Evolutionary conservation across 2,113 vertebrate genomes (phyloP), one percentile per base, ranked within the genome.

Genomic region (Scomber japonicus): DNA sequence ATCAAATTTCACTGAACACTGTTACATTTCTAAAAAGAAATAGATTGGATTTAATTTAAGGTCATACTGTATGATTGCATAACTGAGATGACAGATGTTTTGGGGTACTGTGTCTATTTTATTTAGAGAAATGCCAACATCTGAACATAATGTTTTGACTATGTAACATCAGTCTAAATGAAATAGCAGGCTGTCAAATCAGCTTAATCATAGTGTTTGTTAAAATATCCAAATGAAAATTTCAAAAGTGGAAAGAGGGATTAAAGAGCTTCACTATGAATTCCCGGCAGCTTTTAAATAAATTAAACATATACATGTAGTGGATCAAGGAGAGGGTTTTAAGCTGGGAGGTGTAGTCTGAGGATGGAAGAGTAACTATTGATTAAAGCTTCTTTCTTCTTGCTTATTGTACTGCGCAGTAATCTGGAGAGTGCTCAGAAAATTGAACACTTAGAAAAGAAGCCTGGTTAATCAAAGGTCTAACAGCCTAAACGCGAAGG

Each of bases 401-500:
- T 62, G 14, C 31, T 49, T 60, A 27, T 24, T 55, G 53, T 21
- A 55, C 49, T 68, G 56, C 35, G 14, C 4, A 2, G 14, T 62
- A 44, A 59, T 74, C 11, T 13, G 17, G n/a, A 76, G 67, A 44
- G 49, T 17, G 50, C 35, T 75, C 51, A 0, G 0, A 44, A 63
- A 62, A 75, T 11, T 60, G 49, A 62, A 57, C 27, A 72, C 3
- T 50, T 2, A 48, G 1, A 27, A 64, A 46, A 16, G 11, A 55
- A 46, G 27, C n/a, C 13, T 45, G 27, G 61, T 75, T 75, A 77
- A 83, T 77, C 46, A 70, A 46, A 78, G 19, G 30, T 60, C 71
- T 12, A 60, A 46, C 50, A 46, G 44, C 59, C 21, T 54, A 31
- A 59, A 7, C 54, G 60, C 2, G 3, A 21, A 73, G 15, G 68